Conservation (phyloP, 1,140 invertebrate species). For the Cataglyphis hispanica region DNA sequence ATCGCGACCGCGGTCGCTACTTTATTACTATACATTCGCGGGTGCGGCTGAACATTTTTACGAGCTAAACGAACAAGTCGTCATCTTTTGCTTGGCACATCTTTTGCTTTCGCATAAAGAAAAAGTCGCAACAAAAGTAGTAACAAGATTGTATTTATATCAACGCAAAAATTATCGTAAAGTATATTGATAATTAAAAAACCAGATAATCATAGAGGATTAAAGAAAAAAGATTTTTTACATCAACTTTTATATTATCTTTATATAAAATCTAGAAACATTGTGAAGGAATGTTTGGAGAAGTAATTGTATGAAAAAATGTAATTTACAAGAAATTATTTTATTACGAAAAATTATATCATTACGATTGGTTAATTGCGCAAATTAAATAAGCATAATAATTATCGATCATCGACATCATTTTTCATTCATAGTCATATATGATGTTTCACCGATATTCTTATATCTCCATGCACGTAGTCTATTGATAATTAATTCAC, state of each 20-base stretch:
- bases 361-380: not conserved
- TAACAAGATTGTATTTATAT: constrained; percentile 1
- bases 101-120: constrained; percentile 3
- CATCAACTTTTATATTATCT: not conserved
- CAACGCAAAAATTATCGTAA: not conserved
- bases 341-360: not conserved
- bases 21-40: constrained; percentile 41
- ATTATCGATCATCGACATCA: constrained; percentile 9
- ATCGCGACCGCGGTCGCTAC: constrained; percentile 53
- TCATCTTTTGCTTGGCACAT: constrained; percentile 1
- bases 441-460: not conserved
- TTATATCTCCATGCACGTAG: not conserved
- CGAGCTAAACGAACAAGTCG: constrained; percentile 32
- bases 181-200: not conserved
- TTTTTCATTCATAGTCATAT: constrained; percentile 11
- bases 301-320: too few species aligned
- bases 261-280: too few species aligned
- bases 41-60: constrained; percentile 21
- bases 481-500: constrained; percentile 62
- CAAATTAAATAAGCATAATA: not conserved
- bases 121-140: constrained; percentile 4
- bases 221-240: not conserved
- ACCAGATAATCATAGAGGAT: not conserved
- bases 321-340: too few species aligned
- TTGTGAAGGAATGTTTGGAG: too few species aligned